Base-by-base conservation (phyloP, 2,888 invertebrate species). In the Eubasilissa splendida region DNA sequence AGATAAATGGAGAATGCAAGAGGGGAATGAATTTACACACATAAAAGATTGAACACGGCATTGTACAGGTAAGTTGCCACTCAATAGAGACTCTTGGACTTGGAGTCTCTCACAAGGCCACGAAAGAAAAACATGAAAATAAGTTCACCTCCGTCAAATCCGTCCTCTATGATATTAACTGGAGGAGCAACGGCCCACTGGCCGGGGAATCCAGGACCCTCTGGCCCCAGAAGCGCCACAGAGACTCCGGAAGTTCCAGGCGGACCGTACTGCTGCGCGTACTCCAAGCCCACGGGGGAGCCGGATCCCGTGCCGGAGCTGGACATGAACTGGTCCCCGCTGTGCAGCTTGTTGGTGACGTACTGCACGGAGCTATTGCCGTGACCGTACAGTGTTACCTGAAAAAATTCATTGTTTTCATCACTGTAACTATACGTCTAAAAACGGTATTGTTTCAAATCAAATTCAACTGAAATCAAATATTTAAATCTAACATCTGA, bases 341-440 rank as follows among this genome's bases (percentile, higher is more conserved):
- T 87, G 76, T 89, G 88, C 84, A 91, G 42, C 65, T 74, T 71
- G 89, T 85, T 82, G 50, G 60, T 86, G 2, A 91, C 89, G 87
- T 92, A 92, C 85, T 92, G 92, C 83, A 91, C 92, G n/a, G 91
- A 87, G 80, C 90, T 88, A 85, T 87, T 87, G 2, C 87, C 85
- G 2, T 86, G 85, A 12, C 91, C 90, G 85, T 93, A 93, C 76
- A 93, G 86, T 54, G 92, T 92, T 82, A 93, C 92, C 88, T 93
- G 84, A 53, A 50, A 59, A 66, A 14, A 65, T 60, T 60, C 22
- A 22, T 22, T 22, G 22, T 3, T 59, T 59, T 31, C 42, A 10
- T 42, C 31, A 66, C 5, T 9, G 33, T 66, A 12, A 33, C 8
- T 50, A 4, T 14, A 59, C 11, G 60, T 74, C 54, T 71, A 10